phyloP scores from a whole-genome alignment of 64 coral and sea anemone genomes.

The Montipora sp. region DNA sequence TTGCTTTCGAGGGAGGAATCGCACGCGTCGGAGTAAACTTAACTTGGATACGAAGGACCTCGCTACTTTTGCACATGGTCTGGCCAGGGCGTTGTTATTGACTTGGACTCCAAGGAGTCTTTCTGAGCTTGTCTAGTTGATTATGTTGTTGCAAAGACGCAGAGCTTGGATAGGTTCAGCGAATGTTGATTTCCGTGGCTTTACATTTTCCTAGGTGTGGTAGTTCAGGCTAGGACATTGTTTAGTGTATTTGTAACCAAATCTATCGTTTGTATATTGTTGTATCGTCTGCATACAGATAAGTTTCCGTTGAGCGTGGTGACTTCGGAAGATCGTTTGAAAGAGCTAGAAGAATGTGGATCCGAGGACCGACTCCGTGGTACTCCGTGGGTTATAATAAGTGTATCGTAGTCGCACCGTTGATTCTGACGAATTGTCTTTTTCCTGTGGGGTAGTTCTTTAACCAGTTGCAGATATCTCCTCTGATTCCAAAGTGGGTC shows the following conservation, averaged over 20 bases:
- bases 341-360: not conserved
- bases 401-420: not conserved
- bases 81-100: too few relatives aligned
- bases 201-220: too few relatives aligned
- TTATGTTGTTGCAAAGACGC: not conserved
- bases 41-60: not conserved
- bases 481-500: not conserved
- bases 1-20: too few relatives aligned
- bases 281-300: too few relatives aligned
- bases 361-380: not conserved
- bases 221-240: not conserved
- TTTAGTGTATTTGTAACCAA: not conserved
- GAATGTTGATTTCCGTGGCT: too few relatives aligned
- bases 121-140: not conserved
- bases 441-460: not conserved
- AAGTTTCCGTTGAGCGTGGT: too few relatives aligned
- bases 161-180: too few relatives aligned
- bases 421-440: not conserved
- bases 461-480: not conserved
- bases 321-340: too few relatives aligned
- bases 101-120: not conserved
- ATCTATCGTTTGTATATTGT: not conserved
- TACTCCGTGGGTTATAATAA: not conserved
- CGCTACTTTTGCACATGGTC: too few relatives aligned
- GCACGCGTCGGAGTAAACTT: not conserved